Base-by-base conservation (phyloP, 1,140 invertebrate species). In the Pinna nobilis region DNA sequence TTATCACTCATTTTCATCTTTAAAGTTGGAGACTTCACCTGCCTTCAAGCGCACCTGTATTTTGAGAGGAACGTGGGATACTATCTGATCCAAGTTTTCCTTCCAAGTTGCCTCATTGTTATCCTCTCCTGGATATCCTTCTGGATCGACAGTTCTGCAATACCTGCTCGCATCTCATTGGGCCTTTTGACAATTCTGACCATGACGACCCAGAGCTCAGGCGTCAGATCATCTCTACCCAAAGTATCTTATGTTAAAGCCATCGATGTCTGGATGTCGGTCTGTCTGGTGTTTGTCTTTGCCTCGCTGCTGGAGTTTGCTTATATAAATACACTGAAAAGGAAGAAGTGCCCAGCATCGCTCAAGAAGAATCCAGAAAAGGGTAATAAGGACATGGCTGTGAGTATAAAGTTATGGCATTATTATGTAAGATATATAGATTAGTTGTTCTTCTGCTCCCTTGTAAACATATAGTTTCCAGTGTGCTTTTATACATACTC, bases 21-120 rank as follows among this genome's bases (percentile, higher is more conserved):
- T 59, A 33, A 18, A 59, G 55, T 59, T 59, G 55, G 55, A n/a
- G 55, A 59, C 55, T 59, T 59, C 18, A 33, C 28, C 32, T 59
- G 55, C 23, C 20, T 59, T n/a, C 55, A 35, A 35, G 15, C 37
- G 33, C 30, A 59, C 15, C 30, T 59, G 2, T n/a, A 33, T 30
- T 59, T 59, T 59, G 55, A 59, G 28, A 20, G 55, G 9, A 59
- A 59, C 30, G 37, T 33, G 1, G 96, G 96, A 51, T 97, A 97
- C 87, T 98, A 97, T 88, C 91, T 98, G 3, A 95, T 96, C 75
- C 94, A 96, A 89, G 95, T 97, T 9, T 97, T 97, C 88, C 92
- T 97, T 32, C 97, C 97, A 0, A 97, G 96, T 84, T 95, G 96
- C 53, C 91, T 98, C 41, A 96, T 98, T 70, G 97, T 98, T 0